Evolutionary conservation across 1,140 invertebrate species (phyloP), one percentile per base, ranked within the genome.

Genomic region (Neodiprion fabricii): DNA sequence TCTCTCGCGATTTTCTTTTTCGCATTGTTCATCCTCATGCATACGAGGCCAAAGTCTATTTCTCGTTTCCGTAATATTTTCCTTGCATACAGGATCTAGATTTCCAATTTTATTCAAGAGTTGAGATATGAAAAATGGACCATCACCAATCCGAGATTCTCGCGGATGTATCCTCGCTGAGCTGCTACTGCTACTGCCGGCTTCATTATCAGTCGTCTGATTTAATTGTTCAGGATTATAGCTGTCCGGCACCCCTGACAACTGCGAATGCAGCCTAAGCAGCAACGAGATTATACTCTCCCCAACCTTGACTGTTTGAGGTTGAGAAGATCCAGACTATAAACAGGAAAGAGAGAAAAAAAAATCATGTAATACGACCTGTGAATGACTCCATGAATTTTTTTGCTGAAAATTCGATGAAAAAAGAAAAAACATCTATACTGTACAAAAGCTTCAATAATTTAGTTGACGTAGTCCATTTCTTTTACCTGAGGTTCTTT

Each of bases 241-340:
- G 77, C 95, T 96, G 82, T 97, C 95, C 8, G 95, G 91, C 53
- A 92, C 89, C 7, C 94, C 95, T 0, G 95, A 95, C 12, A 98
- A 87, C 84, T 98, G 96, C 0, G 96, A 96, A 86, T 99, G 97
- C n/a, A 99, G 89, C 85, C 97, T 97, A 10, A 99, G 89, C 28
- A 99, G 88, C 53, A 99, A 88, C 0, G 96, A 97, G 76, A 99
- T 93, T 71, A 99, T 96, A 75, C 96, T 98, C 86, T 99, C 97
- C 79, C 96, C 95, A 17, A 96, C 90, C 73, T 92, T 90, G 0
- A 94, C 89, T 69, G 90, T 87, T 14, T 91, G 90, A 68, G 91
- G 89, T 47, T 87, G 83, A 81, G 72, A 80, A 82, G 73, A 70
- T 47, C 77, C 73, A 14, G 70, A 28, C 67, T 78, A 67, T 14